Conservation (phyloP, 1,140 invertebrate genomes). For the Drosophila pallidifrons region DNA sequence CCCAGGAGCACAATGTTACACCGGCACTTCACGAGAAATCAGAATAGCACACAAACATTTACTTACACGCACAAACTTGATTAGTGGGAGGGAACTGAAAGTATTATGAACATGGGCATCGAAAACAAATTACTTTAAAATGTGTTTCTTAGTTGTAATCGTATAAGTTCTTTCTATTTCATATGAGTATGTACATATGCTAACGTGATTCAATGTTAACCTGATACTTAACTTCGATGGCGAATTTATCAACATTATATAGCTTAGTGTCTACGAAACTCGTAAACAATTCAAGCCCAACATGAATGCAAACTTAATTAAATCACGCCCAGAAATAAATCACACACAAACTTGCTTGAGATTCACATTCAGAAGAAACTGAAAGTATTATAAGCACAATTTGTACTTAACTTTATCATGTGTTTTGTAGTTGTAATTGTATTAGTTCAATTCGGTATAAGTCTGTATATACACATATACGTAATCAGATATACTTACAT, state of each 20-base stretch:
- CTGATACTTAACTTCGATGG: constrained; percentile 25
- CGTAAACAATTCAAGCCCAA: not conserved
- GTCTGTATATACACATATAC: constrained; percentile 10
- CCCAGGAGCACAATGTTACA: constrained; percentile 58
- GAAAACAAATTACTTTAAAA: constrained; percentile 36
- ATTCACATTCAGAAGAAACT: constrained; percentile 54
- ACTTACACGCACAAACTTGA: constrained; percentile 12
- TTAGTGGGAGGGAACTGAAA: constrained; percentile 63
- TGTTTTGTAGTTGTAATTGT: constrained; percentile 30
- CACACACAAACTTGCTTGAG: constrained; percentile 23
- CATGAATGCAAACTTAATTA: not conserved
- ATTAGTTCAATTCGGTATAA: constrained; percentile 23
- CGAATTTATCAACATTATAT: constrained; percentile 41
- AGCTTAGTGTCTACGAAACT: not conserved
- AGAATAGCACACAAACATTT: constrained; percentile 41
- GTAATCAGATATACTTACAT: constrained; percentile 4
- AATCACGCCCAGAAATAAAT: not conserved
- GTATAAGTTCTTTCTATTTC: constrained; percentile 8
- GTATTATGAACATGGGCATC: constrained; percentile 69
- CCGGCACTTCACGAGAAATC: constrained; percentile 53
- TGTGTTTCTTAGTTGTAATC: constrained; percentile 53
- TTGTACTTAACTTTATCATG: constrained; percentile 33
- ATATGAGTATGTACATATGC: constrained; percentile 30
- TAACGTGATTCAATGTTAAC: constrained; percentile 30
- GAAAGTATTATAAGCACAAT: constrained; percentile 69